These are phyloP conservation scores for Apamea monoglypha DNA, from an alignment of 2,888 invertebrate species.

Conservation along the genomic window DNA sequence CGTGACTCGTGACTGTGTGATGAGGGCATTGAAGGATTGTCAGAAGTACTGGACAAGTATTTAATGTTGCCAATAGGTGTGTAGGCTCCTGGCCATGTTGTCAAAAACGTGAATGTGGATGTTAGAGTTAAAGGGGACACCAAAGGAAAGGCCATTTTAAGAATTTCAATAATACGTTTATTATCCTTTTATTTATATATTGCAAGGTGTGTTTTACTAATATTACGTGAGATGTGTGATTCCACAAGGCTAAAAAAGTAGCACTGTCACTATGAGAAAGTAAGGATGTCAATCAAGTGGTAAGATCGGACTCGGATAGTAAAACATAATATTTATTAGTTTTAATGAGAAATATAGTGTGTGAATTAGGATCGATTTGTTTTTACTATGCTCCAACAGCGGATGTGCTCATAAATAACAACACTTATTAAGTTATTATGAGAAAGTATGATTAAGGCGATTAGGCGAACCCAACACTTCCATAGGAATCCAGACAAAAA, in stretches of 20 bases:
- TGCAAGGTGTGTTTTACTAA: neutral
- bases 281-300: neutral
- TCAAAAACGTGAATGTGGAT: neutral
- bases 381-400: neutral
- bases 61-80: neutral
- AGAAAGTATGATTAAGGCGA: neutral
- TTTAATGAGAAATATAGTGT: too few species aligned
- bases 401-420: neutral
- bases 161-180: too few species aligned
- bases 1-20: conserved; percentile 46
- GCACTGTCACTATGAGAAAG: neutral
- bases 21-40: conserved; percentile 2
- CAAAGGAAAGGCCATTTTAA: too few species aligned
- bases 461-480: too few species aligned
- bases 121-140: neutral
- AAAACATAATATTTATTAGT: neutral
- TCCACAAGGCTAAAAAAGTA: neutral
- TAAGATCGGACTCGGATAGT: neutral
- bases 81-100: neutral
- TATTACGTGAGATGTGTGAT: neutral
- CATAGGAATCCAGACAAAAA: neutral
- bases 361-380: neutral
- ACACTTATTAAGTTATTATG: neutral
- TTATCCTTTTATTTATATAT: neutral
- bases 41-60: conserved; percentile 16